Conservation (phyloP, 37 sponge, comb jelly and placozoan species). For the Diacarnus erythraeanus region DNA sequence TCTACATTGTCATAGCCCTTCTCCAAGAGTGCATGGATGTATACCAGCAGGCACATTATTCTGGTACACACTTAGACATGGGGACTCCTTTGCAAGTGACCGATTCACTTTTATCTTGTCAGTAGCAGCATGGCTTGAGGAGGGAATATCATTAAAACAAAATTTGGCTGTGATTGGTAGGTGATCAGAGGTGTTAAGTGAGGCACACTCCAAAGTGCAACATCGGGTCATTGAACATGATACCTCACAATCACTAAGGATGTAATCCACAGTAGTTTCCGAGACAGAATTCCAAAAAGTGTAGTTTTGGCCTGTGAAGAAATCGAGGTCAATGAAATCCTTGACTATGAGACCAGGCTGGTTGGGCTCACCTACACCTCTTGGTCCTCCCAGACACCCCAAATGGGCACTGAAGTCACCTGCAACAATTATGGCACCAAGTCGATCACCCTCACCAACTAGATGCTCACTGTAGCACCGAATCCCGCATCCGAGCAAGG, state of each 20-base stretch:
- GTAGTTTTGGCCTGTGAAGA: constrained; percentile 5
- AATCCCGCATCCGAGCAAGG: no score
- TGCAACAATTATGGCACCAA: constrained; percentile 4
- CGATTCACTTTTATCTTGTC: not conserved
- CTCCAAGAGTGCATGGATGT: not conserved
- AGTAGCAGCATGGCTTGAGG: not conserved
- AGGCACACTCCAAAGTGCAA: not conserved
- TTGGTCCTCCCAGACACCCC: not conserved
- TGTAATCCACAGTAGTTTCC: constrained; percentile 6
- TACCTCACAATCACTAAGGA: not conserved
- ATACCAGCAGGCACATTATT: not conserved
- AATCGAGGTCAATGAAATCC: not conserved
- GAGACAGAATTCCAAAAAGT: constrained; percentile 5
- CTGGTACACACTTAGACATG: not conserved
- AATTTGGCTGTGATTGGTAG: not conserved
- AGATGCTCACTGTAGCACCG: no score
- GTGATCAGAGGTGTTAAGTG: constrained; percentile 3
- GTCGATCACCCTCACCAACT: not conserved
- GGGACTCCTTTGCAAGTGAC: not conserved
- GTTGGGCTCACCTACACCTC: constrained; percentile 8
- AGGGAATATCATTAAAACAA: not conserved
- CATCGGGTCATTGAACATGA: not conserved
- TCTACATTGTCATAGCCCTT: not conserved
- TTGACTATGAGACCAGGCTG: constrained; percentile 4
- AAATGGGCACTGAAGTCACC: constrained; percentile 24